Evolutionary conservation across 2,113 vertebrate genomes (phyloP), one percentile per base, ranked within the genome.

Genomic region (Tetrax tetrax): DNA sequence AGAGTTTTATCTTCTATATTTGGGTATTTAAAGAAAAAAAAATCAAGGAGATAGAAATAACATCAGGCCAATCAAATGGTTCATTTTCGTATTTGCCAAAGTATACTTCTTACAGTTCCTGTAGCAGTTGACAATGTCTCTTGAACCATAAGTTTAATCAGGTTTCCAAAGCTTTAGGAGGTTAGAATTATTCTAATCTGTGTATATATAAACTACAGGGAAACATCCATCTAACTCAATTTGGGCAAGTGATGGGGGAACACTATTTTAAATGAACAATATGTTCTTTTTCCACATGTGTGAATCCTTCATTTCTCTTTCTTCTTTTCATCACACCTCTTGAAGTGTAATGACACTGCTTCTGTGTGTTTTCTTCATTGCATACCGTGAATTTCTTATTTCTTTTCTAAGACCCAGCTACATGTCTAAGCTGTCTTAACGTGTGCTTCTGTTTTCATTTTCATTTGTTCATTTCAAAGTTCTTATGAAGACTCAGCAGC

Each of bases 161-260:
- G 23, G 20, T 85, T 89, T 84, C 76, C 51, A 75, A 68, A 33
- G 28, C 23, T 87, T 54, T 47, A 47, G 28, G 11, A 59, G 41
- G 77, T 68, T 56, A 64, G 43, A 76, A 51, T 68, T 51, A 60
- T 22, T 91, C 16, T 78, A 38, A 41, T 48, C 24, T 45, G 7
- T 69, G 41, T 43, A 6, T 78, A 10, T 28, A 31, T 82, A 38
- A 75, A 69, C 24, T 64, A 25, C 14, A 19, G 33, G 28, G 23
- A 60, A 81, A 51, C 12, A 82, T 35, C 16, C 0, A 0, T 78
- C 38, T 20, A 48, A 4, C 24, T 50, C 9, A 59, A 45, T 16
- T 29, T 76, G 27, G 29, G 19, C 41, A 53, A 41, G 27, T 31
- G 37, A 66, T 53, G 33, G 33, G 56, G 68, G 57, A 54, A 13